Conservation (phyloP, 2,113 vertebrate genomes). For the Platysternon megacephalum region DNA sequence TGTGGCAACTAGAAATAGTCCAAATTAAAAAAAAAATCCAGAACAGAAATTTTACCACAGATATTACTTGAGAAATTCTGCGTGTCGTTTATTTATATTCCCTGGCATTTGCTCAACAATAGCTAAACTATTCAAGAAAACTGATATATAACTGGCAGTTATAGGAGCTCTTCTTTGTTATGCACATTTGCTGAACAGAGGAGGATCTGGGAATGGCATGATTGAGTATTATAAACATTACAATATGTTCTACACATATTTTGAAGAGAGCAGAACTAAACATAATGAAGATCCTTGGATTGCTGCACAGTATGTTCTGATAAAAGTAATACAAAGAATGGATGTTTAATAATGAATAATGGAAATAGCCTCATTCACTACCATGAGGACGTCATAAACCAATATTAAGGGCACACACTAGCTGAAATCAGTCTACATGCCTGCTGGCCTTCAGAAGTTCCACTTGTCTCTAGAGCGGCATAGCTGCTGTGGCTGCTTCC, state of each 20-base stretch:
- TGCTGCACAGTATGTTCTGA: not conserved
- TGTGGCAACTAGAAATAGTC: not conserved
- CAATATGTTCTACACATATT: not conserved
- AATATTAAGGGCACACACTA: not conserved
- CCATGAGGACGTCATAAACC: not conserved
- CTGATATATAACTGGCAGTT: not conserved
- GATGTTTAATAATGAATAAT: not conserved
- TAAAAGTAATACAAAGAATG: not conserved
- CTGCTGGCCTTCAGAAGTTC: slow-evolving; percentile 7
- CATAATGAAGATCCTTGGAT: not conserved
- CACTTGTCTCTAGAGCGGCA: not conserved
- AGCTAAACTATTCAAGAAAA: not conserved
- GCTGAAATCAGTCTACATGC: not conserved
- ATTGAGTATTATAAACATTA: not conserved
- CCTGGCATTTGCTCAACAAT: not conserved
- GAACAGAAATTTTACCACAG: not conserved
- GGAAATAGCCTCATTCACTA: not conserved
- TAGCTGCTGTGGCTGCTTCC: not conserved
- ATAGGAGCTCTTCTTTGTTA: not conserved
- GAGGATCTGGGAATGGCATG: not conserved
- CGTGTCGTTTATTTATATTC: not conserved
- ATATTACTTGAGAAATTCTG: not conserved
- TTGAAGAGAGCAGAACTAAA: not conserved
- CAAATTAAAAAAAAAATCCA: not conserved
- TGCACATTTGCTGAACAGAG: not conserved